phyloP scores from a whole-genome alignment of 2,888 invertebrate species.

The Rhagium mordax region DNA sequence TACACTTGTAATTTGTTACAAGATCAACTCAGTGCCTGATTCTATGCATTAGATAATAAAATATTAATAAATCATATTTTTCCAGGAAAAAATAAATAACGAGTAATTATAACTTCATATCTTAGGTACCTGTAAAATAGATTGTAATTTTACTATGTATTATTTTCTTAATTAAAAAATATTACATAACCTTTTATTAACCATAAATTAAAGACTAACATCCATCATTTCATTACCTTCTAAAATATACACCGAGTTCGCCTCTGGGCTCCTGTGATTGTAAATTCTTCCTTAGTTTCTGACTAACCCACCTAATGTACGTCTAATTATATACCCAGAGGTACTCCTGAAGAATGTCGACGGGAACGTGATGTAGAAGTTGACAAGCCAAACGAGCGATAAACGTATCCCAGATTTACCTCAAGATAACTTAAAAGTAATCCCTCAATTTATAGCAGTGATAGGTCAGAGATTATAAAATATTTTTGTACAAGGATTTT shows the following conservation, averaged over 20 bases:
- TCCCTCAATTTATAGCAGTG: constrained; percentile 26
- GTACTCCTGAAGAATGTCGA: constrained; percentile 37
- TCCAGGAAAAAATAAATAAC: no score
- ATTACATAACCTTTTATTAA: background rate
- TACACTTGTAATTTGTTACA: no score
- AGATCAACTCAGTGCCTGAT: no score
- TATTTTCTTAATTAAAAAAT: background rate
- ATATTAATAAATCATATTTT: no score
- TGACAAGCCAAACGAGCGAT: constrained; percentile 30
- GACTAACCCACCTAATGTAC: constrained; percentile 39
- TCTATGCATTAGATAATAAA: no score
- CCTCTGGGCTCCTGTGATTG: constrained; percentile 26
- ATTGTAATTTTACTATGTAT: background rate
- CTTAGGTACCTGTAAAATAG: no score
- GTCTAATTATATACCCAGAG: constrained; percentile 40
- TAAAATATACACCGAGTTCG: constrained; percentile 10
- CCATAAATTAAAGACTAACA: background rate
- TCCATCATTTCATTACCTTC: constrained; percentile 1
- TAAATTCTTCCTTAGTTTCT: constrained; percentile 37
- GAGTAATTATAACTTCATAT: no score
- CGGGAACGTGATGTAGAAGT: constrained; percentile 34
- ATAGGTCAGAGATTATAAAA: background rate
- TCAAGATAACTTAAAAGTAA: constrained; percentile 21
- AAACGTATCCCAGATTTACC: constrained; percentile 29
- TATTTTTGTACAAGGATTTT: background rate